These are phyloP conservation scores for Parambassis ranga DNA, from an alignment of 2,797 vertebrate species.

Conservation along the genomic window DNA sequence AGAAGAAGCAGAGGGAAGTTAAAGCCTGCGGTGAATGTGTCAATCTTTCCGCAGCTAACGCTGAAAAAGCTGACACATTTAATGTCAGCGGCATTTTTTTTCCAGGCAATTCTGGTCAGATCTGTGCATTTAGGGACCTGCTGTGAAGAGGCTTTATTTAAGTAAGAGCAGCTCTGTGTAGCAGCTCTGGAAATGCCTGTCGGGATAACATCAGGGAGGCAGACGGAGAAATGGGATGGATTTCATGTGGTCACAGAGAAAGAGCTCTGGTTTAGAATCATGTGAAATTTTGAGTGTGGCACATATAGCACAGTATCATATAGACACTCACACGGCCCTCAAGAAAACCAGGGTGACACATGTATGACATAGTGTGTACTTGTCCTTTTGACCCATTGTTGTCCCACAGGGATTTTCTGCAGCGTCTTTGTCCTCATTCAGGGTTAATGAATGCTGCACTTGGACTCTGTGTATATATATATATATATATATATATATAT, in stretches of 20 bases:
- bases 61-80: conserved; percentile 43
- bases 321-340: neutral
- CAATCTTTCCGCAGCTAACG: conserved; percentile 39
- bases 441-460: conserved; percentile 15
- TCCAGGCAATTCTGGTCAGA: conserved; percentile 42
- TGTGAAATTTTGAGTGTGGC: conserved; percentile 42
- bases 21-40: conserved; percentile 43
- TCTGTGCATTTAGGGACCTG: conserved; percentile 43
- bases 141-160: conserved; percentile 40
- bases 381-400: conserved; percentile 1
- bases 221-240: conserved; percentile 23
- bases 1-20: conserved; percentile 19
- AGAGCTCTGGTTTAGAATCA: conserved; percentile 27
- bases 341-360: conserved; percentile 22
- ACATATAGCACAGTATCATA: conserved; percentile 3
- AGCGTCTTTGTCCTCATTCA: neutral
- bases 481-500: neutral
- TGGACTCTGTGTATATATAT: neutral
- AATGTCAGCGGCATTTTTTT: conserved; percentile 24
- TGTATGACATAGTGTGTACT: neutral
- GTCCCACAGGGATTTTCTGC: neutral
- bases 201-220: conserved; percentile 39
- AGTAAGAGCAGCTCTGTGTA: conserved; percentile 35
- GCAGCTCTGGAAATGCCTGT: conserved; percentile 18
- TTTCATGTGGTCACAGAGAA: conserved; percentile 42